These are phyloP conservation scores for Dryobotodes eremita DNA, from an alignment of 2,888 invertebrate species.

Conservation along the genomic window DNA sequence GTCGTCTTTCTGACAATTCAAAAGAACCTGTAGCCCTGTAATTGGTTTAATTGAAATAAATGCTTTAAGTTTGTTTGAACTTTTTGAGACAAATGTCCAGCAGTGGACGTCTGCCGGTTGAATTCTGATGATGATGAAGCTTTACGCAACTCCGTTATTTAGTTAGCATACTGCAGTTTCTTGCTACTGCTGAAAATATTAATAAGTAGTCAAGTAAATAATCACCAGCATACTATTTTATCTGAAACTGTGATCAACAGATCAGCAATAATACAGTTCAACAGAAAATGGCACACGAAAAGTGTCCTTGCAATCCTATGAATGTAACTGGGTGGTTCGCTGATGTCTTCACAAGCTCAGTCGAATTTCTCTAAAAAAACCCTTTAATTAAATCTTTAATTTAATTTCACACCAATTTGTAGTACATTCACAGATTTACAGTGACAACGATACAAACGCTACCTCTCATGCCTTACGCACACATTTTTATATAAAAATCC, in stretches of 20 bases:
- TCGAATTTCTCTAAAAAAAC: not conserved
- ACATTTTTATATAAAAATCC: constrained; percentile 73
- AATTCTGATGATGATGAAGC: not conserved
- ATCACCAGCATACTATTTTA: not conserved
- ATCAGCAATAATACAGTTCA: no score
- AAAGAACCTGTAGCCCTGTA: no score
- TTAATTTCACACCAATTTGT: not conserved
- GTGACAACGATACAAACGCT: constrained; percentile 22
- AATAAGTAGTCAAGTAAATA: not conserved
- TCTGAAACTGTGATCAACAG: not conserved
- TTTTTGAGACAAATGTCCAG: not conserved
- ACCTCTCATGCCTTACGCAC: constrained; percentile 17
- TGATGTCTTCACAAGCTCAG: no score
- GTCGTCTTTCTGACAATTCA: no score
- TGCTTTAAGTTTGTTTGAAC: not conserved
- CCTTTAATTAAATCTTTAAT: no score
- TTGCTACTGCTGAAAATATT: not conserved
- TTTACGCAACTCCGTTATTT: not conserved
- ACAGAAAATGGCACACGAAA: not conserved
- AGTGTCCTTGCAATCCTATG: not conserved
- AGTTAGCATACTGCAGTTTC: not conserved
- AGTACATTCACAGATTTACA: not conserved
- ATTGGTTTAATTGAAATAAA: no score
- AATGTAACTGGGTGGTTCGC: not conserved
- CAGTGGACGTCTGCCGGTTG: not conserved